These are phyloP conservation scores for Drosophila prosaltans DNA, from an alignment of 1,140 invertebrate species.

Conservation along the genomic window DNA sequence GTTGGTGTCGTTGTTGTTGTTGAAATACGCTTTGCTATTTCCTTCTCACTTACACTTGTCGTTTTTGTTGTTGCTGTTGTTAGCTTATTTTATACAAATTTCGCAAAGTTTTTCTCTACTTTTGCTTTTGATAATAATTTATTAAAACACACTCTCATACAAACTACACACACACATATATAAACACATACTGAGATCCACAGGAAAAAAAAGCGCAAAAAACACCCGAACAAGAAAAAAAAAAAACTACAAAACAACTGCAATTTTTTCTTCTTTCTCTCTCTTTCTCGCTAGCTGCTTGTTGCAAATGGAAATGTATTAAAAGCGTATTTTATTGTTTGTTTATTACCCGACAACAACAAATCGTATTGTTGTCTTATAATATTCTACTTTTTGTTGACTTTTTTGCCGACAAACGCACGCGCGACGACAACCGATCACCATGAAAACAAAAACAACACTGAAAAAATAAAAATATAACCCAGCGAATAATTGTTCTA, in stretches of 20 bases:
- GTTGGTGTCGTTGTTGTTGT: conserved; percentile 12
- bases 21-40: conserved; percentile 10
- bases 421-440: background rate
- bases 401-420: conserved; percentile 8
- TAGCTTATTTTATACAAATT: conserved; percentile 31
- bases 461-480: conserved; percentile 23
- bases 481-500: background rate
- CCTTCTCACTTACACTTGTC: conserved; percentile 54
- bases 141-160: conserved; percentile 50
- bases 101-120: conserved; percentile 37
- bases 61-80: conserved; percentile 32
- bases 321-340: conserved; percentile 2
- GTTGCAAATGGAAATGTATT: conserved; percentile 2
- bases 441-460: conserved; percentile 27
- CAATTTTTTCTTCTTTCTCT: background rate
- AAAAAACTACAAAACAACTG: conserved; percentile 23
- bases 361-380: background rate
- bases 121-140: conserved; percentile 60
- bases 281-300: background rate
- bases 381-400: background rate
- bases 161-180: conserved; percentile 29
- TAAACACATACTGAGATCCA: conserved; percentile 18
- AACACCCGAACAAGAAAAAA: conserved; percentile 34
- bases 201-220: conserved; percentile 8
- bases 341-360: conserved; percentile 3